A percentile compares a stretch with the other conserved stretches of the same genome.
Conservation (phyloP, 2,797 vertebrate genomes). For the Anableps anableps region DNA sequence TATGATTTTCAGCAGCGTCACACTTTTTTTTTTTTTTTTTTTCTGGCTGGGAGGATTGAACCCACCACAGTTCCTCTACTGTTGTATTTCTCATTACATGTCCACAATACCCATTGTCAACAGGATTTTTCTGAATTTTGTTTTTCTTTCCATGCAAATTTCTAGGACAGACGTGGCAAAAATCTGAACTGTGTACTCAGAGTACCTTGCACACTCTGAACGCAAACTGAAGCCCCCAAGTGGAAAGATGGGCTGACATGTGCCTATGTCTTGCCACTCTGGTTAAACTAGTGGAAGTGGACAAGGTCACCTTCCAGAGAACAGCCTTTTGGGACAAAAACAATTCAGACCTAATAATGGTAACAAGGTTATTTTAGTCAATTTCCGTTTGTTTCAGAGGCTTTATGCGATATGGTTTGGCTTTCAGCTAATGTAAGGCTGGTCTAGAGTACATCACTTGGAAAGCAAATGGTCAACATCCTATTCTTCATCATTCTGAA, state of each 20-base stretch:
- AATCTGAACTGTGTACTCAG: not conserved
- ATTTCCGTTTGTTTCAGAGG: constrained; percentile 22
- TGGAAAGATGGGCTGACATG: not conserved
- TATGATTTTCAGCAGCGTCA: not conserved
- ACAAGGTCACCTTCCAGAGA: constrained; percentile 38
- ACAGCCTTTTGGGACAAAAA: constrained; percentile 17
- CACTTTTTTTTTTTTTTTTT: not conserved
- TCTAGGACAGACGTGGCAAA: not conserved
- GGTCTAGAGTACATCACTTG: not conserved
- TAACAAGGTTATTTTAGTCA: constrained; percentile 35
- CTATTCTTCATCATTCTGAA: not conserved
- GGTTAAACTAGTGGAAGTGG: constrained; percentile 12
- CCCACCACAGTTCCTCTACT: not conserved
- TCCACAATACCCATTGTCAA: not conserved
- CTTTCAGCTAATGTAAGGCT: constrained; percentile 28
- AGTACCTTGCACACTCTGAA: not conserved
- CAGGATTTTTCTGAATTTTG: not conserved
- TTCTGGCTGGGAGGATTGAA: constrained; percentile 1
- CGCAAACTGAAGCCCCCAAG: not conserved
- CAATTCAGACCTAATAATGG: constrained; percentile 8
- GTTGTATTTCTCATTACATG: not conserved
- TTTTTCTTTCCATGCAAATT: not conserved
- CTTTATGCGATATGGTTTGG: constrained; percentile 6
- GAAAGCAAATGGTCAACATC: not conserved
- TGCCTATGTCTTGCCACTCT: constrained; percentile 6